Evolutionary conservation across 1,140 invertebrate species (phyloP).

Genomic region (Drosophila orosa): DNA sequence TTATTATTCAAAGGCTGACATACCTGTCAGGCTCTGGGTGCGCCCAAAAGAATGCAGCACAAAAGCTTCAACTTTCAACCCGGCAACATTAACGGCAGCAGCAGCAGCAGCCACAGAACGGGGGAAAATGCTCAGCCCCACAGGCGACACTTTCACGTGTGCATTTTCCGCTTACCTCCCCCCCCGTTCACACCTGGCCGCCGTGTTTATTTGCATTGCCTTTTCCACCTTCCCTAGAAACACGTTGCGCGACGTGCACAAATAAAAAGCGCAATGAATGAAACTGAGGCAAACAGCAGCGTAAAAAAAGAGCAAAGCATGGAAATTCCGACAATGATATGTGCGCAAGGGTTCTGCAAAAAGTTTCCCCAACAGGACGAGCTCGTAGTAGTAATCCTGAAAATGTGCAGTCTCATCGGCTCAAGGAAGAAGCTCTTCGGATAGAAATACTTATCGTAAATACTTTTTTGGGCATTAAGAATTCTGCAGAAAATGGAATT

Average conservation of each 20-base stretch:
- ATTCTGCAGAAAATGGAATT: neutral
- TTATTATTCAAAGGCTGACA: constrained; percentile 44
- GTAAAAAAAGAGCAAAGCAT: constrained; percentile 15
- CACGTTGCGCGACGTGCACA: constrained; percentile 32
- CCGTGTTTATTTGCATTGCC: constrained; percentile 48
- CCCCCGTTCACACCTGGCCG: constrained; percentile 1
- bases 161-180: neutral
- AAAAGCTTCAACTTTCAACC: constrained; percentile 41
- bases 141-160: constrained; percentile 37
- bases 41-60: constrained; percentile 14
- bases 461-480: neutral
- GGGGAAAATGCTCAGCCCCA: constrained; percentile 6
- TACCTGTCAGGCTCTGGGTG: constrained; percentile 8
- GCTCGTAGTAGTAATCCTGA: constrained; percentile 1
- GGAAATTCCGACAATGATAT: constrained; percentile 20
- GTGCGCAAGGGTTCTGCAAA: constrained; percentile 2
- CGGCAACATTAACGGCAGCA: constrained; percentile 19
- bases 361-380: neutral
- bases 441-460: constrained; percentile 2
- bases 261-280: constrained; percentile 29
- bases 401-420: constrained; percentile 9
- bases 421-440: neutral
- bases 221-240: constrained; percentile 18
- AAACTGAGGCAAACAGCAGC: constrained; percentile 4
- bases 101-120: constrained; percentile 4